Evolutionary conservation across 2,888 invertebrate genomes (phyloP), one percentile per base, ranked within the genome.

Genomic region (Acleris emargana): DNA sequence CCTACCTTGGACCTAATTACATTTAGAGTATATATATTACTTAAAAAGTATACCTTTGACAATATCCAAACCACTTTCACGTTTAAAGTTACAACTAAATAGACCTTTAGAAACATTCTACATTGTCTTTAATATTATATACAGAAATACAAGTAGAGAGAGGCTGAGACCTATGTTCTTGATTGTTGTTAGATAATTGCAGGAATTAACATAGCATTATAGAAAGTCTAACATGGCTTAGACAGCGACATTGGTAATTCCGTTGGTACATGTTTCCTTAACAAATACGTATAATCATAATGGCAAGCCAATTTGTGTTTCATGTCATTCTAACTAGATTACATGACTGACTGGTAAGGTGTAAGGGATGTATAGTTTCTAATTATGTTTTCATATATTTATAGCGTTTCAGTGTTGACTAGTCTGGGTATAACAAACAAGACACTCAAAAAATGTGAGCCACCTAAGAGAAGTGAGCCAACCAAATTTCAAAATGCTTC

Each of bases 121-220:
- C 17, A 4, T 45, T n/a, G n/a, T 45, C n/a, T 45, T 45, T n/a
- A 17, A 45, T 16, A 7, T 7, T 45, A 43, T 45, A 45, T 43
- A 43, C 3, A 32, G 13, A 38, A 38, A 17, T 17, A 45, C 43
- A 67, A 25, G 54, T 38, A 16, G 47, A 42, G 64, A 59, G 55
- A 58, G 45, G 25, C 54, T 42, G 45, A 58, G 43, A 45, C 28
- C 43, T n/a, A n/a, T 59, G 58, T 58, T 58, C 32, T 28, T 17
- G 57, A 61, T 61, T 66, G 66, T 61, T 57, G 66, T 38, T 32
- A 45, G 66, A 52, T 66, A 66, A 66, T 61, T 61, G 61, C 43
- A 57, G 51, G 60, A 57, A 66, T 66, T 47, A 66, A 66, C 61
- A 61, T 57, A 51, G 45, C 59, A 45, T 53, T 52, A 53, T 66